Evolutionary conservation across 2,113 vertebrate species (phyloP).

Genomic region (Callipepla californica): DNA sequence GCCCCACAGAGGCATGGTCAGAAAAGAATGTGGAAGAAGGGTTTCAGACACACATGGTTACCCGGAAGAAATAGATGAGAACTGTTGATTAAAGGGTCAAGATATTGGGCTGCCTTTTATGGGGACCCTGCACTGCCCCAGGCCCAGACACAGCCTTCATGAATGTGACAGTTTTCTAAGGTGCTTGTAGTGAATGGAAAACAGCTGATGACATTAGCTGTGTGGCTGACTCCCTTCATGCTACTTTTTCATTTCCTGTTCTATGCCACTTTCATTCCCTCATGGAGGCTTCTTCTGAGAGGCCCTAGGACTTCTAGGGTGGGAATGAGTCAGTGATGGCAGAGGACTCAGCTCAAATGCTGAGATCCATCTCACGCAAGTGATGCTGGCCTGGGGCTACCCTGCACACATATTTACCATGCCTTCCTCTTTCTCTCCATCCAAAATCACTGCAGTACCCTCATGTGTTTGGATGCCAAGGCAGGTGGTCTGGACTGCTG

Average conservation of each 20-base stretch:
- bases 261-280: neutral
- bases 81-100: neutral
- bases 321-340: too few species aligned
- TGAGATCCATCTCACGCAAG: too few species aligned
- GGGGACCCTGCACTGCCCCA: neutral
- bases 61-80: neutral
- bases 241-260: neutral
- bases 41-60: neutral
- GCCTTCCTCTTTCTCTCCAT: neutral
- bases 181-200: neutral
- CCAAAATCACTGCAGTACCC: neutral
- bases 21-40: neutral
- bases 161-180: neutral
- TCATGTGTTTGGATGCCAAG: neutral
- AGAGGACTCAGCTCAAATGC: too few species aligned
- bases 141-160: neutral
- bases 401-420: too few species aligned
- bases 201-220: neutral
- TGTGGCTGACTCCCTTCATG: neutral
- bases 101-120: neutral
- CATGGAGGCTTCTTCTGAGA: neutral
- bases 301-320: neutral
- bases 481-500: neutral
- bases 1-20: too few species aligned
- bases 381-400: too few species aligned